Base-by-base conservation (phyloP, 1,140 invertebrate genomes). In the Magallana angulata region DNA sequence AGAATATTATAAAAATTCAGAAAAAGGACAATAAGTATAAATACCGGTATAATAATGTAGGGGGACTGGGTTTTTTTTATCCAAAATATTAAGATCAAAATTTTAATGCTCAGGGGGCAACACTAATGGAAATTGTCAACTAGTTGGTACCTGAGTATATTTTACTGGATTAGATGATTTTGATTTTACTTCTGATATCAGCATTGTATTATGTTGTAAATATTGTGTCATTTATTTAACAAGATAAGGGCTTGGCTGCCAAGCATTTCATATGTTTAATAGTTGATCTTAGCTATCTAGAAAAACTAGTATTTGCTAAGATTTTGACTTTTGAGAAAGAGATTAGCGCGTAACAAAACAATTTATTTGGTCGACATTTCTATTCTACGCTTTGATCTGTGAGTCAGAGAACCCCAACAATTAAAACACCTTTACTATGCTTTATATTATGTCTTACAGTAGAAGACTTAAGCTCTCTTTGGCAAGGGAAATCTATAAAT, bases 271-370 rank as follows among this genome's bases (percentile, higher is more conserved):
- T 48, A 11, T 9, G 68, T 76, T 76, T 18, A 12, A 76, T 76
- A 30, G 30, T 76, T 76, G 68, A 76, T 76, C 24, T 8, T 12
- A 48, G 36, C 36, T 48, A 48, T 0, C 36, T 48, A 9, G 24
- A 76, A 48, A 76, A 76, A 76, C 68, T 76, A 12, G 68, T 76
- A 76, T 76, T 76, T 76, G 68, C 68, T 30, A 30, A 76, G 68
- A 76, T 76, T 76, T 76, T 76, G 24, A 76, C 68, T 76, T 76
- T 76, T 24, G 68, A 76, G 68, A 76, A 36, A 11, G 24, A 76
- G 68, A 76, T 76, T 76, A 76, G 68, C 68, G 12, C 36, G 68
- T 30, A 76, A 76, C 68, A 76, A 76, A 76, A 76, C 68, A 30
- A 76, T 76, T 76, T 12, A 30, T 76, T 76, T 76, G 18, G 68